Percentiles rank a stretch among this genome's conserved stretches.
Conservation (phyloP, 2,888 invertebrate species). For the Aquatica leii region DNA sequence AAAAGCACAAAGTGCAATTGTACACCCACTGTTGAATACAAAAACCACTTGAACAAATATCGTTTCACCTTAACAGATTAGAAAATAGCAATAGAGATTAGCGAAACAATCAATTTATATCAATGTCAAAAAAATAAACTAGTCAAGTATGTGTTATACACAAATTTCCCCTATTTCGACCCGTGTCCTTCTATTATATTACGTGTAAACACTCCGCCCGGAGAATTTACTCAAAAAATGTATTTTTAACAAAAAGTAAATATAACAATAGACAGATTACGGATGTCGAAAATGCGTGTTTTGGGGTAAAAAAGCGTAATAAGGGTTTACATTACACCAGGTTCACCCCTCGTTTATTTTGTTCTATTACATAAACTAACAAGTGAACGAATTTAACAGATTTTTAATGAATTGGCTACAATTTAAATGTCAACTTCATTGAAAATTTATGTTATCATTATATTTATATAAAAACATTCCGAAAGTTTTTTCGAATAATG, state of each 20-base stretch:
- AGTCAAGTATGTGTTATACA: conserved; percentile 30
- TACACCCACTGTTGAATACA: neutral
- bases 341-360: conserved; percentile 28
- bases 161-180: conserved; percentile 44
- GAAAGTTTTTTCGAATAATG: too few species aligned
- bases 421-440: neutral
- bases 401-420: conserved; percentile 10
- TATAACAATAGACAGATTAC: conserved; percentile 39
- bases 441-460: neutral
- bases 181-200: conserved; percentile 55
- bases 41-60: conserved; percentile 10
- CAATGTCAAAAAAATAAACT: conserved; percentile 28
- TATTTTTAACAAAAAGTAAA: conserved; percentile 43
- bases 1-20: conserved; percentile 6
- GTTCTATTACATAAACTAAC: conserved; percentile 7
- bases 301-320: conserved; percentile 56
- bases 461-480: too few species aligned
- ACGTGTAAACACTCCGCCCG: conserved; percentile 58
- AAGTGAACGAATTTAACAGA: conserved; percentile 24
- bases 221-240: conserved; percentile 50
- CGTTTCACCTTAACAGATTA: conserved; percentile 4
- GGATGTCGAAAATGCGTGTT: conserved; percentile 49
- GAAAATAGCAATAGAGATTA: conserved; percentile 28
- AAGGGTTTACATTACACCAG: conserved; percentile 56
- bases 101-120: conserved; percentile 29